phyloP scores from a whole-genome alignment of 2,797 vertebrate genomes.

The Malurus leucopterus region DNA sequence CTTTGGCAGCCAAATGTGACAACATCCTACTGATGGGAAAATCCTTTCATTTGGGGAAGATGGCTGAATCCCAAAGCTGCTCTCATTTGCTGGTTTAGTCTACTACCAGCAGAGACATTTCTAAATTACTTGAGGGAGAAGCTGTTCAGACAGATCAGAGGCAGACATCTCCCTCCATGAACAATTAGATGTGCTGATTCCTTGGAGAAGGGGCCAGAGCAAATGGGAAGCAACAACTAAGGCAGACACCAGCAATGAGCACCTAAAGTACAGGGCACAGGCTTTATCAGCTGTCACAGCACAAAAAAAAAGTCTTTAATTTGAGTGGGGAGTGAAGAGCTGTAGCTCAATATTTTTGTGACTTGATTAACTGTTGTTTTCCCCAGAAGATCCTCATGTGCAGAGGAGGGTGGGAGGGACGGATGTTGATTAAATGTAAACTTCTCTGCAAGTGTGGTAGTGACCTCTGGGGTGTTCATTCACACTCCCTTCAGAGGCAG shows the following conservation, averaged over 20 bases:
- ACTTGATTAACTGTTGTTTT: background rate
- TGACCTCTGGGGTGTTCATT: background rate
- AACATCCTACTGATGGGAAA: conserved; percentile 15
- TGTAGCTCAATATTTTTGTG: background rate
- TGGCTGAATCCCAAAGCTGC: background rate
- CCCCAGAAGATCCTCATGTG: background rate
- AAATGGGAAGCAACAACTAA: conserved; percentile 20
- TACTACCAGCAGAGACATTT: background rate
- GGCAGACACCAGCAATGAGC: background rate
- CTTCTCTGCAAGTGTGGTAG: background rate
- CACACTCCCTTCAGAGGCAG: background rate
- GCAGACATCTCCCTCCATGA: conserved; percentile 13
- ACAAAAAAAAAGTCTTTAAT: background rate
- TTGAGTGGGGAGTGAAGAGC: background rate
- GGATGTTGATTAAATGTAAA: background rate
- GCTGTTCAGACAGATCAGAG: conserved; percentile 34
- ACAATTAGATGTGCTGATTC: background rate
- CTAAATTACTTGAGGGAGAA: conserved; percentile 37
- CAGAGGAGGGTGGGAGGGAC: background rate
- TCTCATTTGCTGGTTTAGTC: background rate
- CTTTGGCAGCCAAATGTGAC: conserved; percentile 15
- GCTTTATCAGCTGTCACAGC: background rate
- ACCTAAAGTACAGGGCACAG: background rate
- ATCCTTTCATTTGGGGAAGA: background rate
- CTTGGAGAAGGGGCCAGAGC: conserved; percentile 44